These are phyloP conservation scores for Taeniopygia guttata DNA, from an alignment of 2,797 vertebrate species.

Conservation along the genomic window DNA sequence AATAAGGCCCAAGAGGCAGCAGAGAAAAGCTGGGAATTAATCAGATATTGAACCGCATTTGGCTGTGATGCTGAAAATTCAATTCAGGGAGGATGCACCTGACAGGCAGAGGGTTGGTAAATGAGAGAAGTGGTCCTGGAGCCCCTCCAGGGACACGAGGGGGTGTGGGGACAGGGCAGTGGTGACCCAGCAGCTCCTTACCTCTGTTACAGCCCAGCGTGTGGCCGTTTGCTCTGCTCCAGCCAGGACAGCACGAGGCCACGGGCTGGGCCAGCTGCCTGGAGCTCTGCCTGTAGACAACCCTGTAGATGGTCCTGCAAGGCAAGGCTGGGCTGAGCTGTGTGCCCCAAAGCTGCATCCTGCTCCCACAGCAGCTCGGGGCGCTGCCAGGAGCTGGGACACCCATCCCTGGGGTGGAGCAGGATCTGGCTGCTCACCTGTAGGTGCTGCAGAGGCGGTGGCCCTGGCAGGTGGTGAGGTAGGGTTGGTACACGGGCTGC, in stretches of 20 bases:
- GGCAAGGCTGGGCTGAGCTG: not conserved
- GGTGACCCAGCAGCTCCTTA: slow-evolving; percentile 48
- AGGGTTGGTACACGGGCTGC: slow-evolving; percentile 88
- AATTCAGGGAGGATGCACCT: not conserved
- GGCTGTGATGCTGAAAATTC: not conserved
- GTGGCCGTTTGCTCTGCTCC: slow-evolving; percentile 72
- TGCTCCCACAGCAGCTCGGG: not conserved
- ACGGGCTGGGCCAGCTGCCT: slow-evolving; percentile 50
- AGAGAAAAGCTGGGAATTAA: slow-evolving; percentile 18
- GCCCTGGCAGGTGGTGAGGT: slow-evolving; percentile 89
- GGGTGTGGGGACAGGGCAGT: fast-evolving
- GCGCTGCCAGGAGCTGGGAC: not conserved
- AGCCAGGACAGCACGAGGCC: slow-evolving; percentile 86
- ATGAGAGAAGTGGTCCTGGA: not conserved
- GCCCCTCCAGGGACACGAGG: not conserved
- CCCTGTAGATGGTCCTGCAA: slow-evolving; percentile 85
- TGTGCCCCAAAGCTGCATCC: fast-evolving
- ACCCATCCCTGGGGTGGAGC: fast-evolving
- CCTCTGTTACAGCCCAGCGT: slow-evolving; percentile 84
- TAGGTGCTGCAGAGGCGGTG: slow-evolving; percentile 91
- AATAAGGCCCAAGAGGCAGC: not conserved
- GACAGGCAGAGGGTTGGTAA: not conserved
- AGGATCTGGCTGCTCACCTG: slow-evolving; percentile 78
- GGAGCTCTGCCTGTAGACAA: slow-evolving; percentile 81
- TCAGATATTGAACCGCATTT: not conserved